phyloP scores from a whole-genome alignment of 1,140 invertebrate species.

The Trichogramma pretiosum region DNA sequence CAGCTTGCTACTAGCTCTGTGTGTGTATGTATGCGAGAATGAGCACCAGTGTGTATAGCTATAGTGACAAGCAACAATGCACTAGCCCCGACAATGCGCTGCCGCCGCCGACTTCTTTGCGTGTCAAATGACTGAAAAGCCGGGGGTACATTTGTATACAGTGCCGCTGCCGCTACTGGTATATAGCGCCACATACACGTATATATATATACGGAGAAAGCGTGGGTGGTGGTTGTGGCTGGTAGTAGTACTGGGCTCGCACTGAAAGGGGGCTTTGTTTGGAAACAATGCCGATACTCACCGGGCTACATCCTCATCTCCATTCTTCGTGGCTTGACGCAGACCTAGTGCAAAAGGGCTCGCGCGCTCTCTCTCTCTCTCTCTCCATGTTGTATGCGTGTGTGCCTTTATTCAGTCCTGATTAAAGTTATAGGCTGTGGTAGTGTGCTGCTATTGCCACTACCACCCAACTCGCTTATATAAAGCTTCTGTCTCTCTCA shows the following conservation, averaged over 20 bases:
- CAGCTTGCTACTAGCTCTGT: background rate
- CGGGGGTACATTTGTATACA: too few species aligned
- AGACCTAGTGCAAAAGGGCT: conserved; percentile 4
- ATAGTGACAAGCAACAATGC: conserved; percentile 39
- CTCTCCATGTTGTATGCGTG: too few species aligned
- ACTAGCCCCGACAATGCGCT: conserved; percentile 36
- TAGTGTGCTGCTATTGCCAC: background rate
- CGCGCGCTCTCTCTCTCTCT: background rate
- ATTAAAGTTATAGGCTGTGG: conserved; percentile 18
- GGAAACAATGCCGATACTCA: conserved; percentile 48
- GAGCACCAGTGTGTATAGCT: background rate
- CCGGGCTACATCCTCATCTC: conserved; percentile 45
- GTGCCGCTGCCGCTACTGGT: conserved; percentile 27
- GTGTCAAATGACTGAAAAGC: conserved; percentile 48
- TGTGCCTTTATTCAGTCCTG: conserved; percentile 15
- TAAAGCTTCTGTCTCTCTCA: background rate
- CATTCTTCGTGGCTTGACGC: conserved; percentile 33
- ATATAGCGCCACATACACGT: conserved; percentile 16
- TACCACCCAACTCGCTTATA: too few species aligned
- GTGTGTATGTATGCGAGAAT: background rate
- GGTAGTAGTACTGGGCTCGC: background rate
- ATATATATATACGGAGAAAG: background rate
- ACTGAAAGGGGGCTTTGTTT: conserved; percentile 40
- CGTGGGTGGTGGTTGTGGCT: background rate
- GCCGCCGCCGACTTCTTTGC: conserved; percentile 45